Evolutionary conservation across 1,140 invertebrate genomes (phyloP), one percentile per base, ranked within the genome.

Genomic region (Anoplolepis gracilipes): DNA sequence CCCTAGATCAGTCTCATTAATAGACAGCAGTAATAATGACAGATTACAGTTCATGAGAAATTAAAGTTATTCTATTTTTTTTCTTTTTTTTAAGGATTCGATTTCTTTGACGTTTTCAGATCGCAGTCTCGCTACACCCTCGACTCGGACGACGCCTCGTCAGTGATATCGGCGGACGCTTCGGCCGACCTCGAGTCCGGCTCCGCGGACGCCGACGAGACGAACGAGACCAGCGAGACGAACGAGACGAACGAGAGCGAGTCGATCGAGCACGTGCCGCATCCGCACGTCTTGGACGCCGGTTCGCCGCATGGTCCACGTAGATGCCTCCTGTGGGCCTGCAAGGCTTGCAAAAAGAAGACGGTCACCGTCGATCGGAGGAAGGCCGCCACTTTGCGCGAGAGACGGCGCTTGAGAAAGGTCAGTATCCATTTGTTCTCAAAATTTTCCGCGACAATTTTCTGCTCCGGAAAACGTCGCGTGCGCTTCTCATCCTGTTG

Each of bases 321-420:
- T 65, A 96, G 97, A 73, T 99, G 98, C 92, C 95, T 99, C 1
- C 96, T 98, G 1, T 99, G 98, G 98, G 98, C 98, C 6, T 99
- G 98, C 94, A 99, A 99, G 93, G 98, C 98, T 0, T 99, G 98
- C 95, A 99, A 99, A 93, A 97, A 98, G 94, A 99, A 99, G 95
- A 98, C 97, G 5, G 98, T 99, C 22, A 97, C 98, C 5, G 98
- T 99, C 1, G 99, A 99, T 94, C 95, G 99, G 55, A 96, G 99
- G 91, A 99, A 99, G 96, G 99, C 99, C 6, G 99, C 99, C 1
- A 99, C 99, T 0, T 96, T 99, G 93, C 95, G 99, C 0, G 99
- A 99, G 94, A 95, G 99, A 87, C 95, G 99, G 86, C 96, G 99
- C 85, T 96, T 99, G 53, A 96, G 98, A 92, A 99, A 99, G 96